Evolutionary conservation across 2,113 vertebrate species (phyloP).

Genomic region (Mystacornis crossleyi): DNA sequence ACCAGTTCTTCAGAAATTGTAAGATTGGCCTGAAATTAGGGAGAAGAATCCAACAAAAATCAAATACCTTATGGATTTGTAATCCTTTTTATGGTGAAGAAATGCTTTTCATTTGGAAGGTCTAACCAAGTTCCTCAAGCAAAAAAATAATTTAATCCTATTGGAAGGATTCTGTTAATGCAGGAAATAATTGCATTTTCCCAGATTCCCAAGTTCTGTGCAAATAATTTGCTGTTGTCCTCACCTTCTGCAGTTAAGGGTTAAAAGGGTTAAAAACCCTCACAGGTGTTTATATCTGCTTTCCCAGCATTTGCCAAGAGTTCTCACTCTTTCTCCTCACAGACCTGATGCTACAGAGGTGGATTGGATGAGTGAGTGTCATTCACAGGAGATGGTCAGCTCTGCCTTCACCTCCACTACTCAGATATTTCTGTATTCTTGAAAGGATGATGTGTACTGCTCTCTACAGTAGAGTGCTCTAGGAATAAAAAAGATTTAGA

Average conservation of each 20-base stretch:
- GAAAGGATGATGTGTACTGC: not conserved
- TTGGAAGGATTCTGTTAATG: not conserved
- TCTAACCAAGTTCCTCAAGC: not conserved
- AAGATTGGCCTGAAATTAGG: not conserved
- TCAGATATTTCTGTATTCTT: not conserved
- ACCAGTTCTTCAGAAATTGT: not conserved
- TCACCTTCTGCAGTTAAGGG: not conserved
- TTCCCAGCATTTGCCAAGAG: not conserved
- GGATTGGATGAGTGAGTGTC: fast-evolving
- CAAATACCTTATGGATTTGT: not conserved
- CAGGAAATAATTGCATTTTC: not conserved
- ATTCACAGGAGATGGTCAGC: not conserved
- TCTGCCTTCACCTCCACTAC: not conserved
- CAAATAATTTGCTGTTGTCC: not conserved
- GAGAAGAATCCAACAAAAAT: not conserved
- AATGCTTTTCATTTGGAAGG: not conserved
- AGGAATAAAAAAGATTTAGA: not conserved
- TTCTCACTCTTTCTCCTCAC: not conserved
- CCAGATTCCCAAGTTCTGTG: not conserved
- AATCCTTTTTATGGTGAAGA: not conserved
- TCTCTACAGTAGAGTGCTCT: not conserved
- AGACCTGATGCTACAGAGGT: not conserved
- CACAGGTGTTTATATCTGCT: not conserved
- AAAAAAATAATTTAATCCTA: not conserved
- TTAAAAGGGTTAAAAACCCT: not conserved